A percentile compares a stretch with the other conserved stretches of the same genome.
Evolutionary conservation across 2,888 invertebrate species (phyloP).

Genomic region (Agriopis marginaria): DNA sequence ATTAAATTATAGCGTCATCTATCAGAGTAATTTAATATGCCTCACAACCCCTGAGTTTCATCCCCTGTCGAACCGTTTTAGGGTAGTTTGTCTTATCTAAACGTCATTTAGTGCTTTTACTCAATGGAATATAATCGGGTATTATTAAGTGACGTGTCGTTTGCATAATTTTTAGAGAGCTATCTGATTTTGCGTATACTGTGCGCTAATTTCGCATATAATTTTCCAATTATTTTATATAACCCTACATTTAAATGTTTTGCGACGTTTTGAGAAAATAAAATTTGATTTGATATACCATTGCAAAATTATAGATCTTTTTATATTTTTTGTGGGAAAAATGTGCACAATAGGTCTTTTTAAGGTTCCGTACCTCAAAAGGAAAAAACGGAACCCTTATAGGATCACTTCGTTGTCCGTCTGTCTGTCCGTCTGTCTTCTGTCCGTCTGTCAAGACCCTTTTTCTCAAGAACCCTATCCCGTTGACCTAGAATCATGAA

Average conservation of each 20-base stretch:
- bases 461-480: no score
- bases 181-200: slow-evolving; percentile 27
- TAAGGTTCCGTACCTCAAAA: no score
- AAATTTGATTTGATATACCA: no score
- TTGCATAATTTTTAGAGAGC: slow-evolving; percentile 34
- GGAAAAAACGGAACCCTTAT: no score
- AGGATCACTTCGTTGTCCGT: no score
- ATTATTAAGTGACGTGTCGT: slow-evolving; percentile 38
- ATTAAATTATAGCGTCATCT: slow-evolving; percentile 80
- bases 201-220: background rate
- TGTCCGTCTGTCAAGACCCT: no score
- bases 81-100: slow-evolving; percentile 76
- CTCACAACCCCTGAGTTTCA: slow-evolving; percentile 40
- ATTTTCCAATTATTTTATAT: slow-evolving; percentile 6
- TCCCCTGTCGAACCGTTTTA: slow-evolving; percentile 68
- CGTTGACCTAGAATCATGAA: no score
- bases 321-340: no score
- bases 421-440: no score
- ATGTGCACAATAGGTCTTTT: no score
- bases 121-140: slow-evolving; percentile 32
- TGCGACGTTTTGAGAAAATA: background rate
- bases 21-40: slow-evolving; percentile 83
- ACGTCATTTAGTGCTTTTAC: slow-evolving; percentile 63
- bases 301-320: no score
- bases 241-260: slow-evolving; percentile 8